phyloP scores from a whole-genome alignment of 2,888 invertebrate species.

The Andrena haemorrhoa region DNA sequence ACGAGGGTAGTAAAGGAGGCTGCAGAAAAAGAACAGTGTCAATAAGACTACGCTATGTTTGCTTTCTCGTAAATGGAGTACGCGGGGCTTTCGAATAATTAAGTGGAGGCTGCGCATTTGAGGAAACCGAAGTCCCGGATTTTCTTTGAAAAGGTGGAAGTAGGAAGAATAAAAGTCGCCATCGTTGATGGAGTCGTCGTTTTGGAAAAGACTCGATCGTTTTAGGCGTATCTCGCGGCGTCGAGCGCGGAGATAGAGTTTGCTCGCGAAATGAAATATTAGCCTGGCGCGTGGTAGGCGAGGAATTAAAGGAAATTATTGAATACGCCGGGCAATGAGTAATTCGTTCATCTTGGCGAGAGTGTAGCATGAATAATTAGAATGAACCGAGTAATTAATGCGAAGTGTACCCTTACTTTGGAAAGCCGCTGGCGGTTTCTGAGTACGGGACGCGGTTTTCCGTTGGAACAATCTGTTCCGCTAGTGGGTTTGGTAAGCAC shows the following conservation, averaged over 20 bases:
- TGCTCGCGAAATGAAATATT: constrained; percentile 10
- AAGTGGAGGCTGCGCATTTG: background rate
- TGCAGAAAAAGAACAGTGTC: constrained; percentile 1
- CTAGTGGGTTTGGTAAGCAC: constrained; percentile 2
- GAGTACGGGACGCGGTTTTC: constrained; percentile 21
- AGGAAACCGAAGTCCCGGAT: background rate
- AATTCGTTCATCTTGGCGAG: constrained; percentile 14
- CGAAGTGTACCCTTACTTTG: constrained; percentile 29
- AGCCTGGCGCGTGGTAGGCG: background rate
- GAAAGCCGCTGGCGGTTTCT: background rate
- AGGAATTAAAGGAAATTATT: constrained; percentile 15
- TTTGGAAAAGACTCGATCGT: background rate
- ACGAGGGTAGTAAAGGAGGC: background rate
- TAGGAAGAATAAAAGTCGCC: too few relatives aligned
- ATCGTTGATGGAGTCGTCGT: background rate
- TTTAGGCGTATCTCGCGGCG: too few relatives aligned
- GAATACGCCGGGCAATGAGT: constrained; percentile 4
- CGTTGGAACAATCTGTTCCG: constrained; percentile 20
- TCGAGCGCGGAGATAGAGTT: background rate
- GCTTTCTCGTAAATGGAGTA: background rate
- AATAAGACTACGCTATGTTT: background rate
- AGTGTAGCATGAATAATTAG: constrained; percentile 39
- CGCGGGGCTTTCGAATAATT: constrained; percentile 9
- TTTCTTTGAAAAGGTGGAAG: background rate
- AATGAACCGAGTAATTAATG: constrained; percentile 43